A percentile compares a stretch with the other conserved stretches of the same genome.
Conservation (phyloP, 2,797 vertebrate genomes). For the Notoglanidium macrostoma region DNA sequence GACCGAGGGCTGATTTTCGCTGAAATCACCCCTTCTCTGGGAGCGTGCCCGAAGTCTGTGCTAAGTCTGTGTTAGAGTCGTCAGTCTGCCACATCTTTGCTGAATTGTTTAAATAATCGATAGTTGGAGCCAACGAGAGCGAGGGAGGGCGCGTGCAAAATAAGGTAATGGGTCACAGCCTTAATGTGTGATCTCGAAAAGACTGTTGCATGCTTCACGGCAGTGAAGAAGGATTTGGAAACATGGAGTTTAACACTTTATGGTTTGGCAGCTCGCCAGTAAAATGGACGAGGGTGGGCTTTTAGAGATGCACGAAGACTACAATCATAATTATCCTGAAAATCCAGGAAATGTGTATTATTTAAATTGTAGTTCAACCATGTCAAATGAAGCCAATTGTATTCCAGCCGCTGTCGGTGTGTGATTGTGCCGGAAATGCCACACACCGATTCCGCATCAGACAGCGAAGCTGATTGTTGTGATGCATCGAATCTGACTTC, state of each 20-base stretch:
- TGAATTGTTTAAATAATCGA: too few relatives aligned
- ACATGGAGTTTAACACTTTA: neutral
- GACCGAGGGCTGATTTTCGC: too few relatives aligned
- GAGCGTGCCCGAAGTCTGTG: too few relatives aligned
- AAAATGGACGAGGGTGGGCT: neutral
- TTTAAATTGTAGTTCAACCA: neutral
- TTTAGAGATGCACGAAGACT: neutral
- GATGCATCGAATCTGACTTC: neutral
- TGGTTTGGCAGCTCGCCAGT: too few relatives aligned
- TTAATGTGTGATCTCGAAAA: conserved; percentile 13
- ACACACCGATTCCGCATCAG: neutral
- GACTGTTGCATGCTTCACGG: neutral
- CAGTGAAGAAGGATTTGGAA: neutral
- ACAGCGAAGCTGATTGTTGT: neutral
- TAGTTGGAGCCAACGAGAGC: too few relatives aligned
- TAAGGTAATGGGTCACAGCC: too few relatives aligned
- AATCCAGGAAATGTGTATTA: neutral
- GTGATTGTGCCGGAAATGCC: neutral
- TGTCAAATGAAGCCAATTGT: neutral
- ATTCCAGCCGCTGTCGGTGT: neutral
- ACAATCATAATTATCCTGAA: neutral
- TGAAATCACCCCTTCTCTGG: too few relatives aligned
- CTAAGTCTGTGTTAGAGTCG: too few relatives aligned
- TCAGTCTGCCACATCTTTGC: too few relatives aligned
- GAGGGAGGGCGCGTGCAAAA: too few relatives aligned